Evolutionary conservation across 2,797 vertebrate species (phyloP).

Genomic region (Tapera naevia): DNA sequence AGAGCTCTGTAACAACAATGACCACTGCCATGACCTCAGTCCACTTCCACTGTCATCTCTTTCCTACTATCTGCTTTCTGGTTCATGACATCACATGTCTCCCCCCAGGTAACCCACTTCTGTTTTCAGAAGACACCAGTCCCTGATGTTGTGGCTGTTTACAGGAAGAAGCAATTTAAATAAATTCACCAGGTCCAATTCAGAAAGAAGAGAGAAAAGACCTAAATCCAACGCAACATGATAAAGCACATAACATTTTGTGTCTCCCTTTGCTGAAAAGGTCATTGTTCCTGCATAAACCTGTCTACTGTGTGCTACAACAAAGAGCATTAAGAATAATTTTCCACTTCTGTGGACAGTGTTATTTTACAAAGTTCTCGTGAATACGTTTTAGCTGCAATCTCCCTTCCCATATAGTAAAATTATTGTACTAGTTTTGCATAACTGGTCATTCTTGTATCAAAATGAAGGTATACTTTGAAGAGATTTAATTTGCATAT

Average conservation of each 20-base stretch:
- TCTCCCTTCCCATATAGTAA: neutral
- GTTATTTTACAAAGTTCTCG: neutral
- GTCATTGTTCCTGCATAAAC: neutral
- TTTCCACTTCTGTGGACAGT: neutral
- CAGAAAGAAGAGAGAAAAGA: neutral
- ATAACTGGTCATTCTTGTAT: neutral
- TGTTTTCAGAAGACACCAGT: neutral
- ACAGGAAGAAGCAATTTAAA: neutral
- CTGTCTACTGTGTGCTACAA: neutral
- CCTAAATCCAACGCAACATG: neutral
- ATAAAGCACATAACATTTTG: neutral
- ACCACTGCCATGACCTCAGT: neutral
- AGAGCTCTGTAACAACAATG: neutral
- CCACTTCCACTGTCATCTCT: neutral
- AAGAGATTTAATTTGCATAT: neutral
- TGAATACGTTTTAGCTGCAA: neutral
- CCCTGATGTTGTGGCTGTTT: neutral
- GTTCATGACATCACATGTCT: neutral
- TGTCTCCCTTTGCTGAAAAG: neutral
- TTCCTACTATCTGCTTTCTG: neutral
- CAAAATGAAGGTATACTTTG: neutral
- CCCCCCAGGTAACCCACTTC: neutral
- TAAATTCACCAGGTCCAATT: neutral
- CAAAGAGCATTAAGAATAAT: neutral
- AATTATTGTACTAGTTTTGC: neutral